Conservation (phyloP, 2,113 vertebrate species). For the Perca flavescens region DNA sequence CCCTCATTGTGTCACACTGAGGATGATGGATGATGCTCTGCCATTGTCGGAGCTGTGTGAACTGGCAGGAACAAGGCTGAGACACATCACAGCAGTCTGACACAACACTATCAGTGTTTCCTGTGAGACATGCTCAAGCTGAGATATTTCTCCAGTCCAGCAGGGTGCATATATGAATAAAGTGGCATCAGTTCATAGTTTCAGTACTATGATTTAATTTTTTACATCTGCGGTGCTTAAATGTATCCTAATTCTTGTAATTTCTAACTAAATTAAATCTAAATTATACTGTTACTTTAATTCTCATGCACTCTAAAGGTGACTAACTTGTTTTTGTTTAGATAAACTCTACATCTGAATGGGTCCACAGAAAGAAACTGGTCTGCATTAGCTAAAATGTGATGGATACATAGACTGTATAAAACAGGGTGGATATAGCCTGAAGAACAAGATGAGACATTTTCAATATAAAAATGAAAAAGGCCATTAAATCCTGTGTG, state of each 20-base stretch:
- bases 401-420: neutral
- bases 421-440: slow-evolving; percentile 13
- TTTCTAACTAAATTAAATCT: neutral
- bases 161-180: neutral
- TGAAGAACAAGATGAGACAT: slow-evolving; percentile 24
- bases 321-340: slow-evolving; percentile 7
- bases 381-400: slow-evolving; percentile 23
- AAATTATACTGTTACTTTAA: neutral
- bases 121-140: slow-evolving; percentile 21
- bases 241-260: neutral
- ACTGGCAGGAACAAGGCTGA: slow-evolving; percentile 24
- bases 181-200: too few species aligned
- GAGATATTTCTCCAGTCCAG: neutral
- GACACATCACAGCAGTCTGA: slow-evolving; percentile 26
- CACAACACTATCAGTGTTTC: neutral
- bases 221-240: neutral
- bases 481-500: slow-evolving; percentile 31
- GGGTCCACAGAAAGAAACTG: neutral
- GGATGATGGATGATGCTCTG: slow-evolving; percentile 30
- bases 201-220: too few species aligned
- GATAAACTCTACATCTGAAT: slow-evolving; percentile 3
- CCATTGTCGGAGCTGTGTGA: slow-evolving; percentile 19
- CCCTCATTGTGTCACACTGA: neutral
- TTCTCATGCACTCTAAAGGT: neutral
- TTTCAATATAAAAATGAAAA: slow-evolving; percentile 29